A percentile compares a stretch with the other conserved stretches of the same genome.
These are phyloP conservation scores for Trinectes maculatus DNA, from an alignment of 2,113 vertebrate species.

Conservation along the genomic window DNA sequence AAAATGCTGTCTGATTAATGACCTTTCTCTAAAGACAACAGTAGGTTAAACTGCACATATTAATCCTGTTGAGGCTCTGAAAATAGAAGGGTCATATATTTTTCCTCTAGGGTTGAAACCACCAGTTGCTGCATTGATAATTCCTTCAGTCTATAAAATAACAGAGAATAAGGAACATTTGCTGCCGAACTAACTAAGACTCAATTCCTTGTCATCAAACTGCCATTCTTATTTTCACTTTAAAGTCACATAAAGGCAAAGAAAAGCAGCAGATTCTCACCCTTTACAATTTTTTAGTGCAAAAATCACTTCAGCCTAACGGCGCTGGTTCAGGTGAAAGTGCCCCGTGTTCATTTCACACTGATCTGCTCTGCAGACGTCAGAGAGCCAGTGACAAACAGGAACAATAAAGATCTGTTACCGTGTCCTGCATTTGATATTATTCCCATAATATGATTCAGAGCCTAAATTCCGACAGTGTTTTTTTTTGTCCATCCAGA, in stretches of 20 bases:
- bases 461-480: not conserved
- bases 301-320: constrained; percentile 4
- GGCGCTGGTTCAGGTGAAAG: not conserved
- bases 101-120: not conserved
- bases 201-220: not conserved
- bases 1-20: not conserved
- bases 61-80: not conserved
- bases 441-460: not conserved
- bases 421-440: not conserved
- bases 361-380: not conserved
- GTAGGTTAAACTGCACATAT: not conserved
- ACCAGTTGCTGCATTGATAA: not conserved
- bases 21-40: constrained; percentile 1
- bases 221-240: not conserved
- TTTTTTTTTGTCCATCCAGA: constrained; percentile 57
- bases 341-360: not conserved
- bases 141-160: not conserved
- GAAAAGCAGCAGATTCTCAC: not conserved
- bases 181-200: not conserved
- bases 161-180: no score
- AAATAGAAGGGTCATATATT: not conserved
- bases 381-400: not conserved
- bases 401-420: not conserved
- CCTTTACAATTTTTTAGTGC: not conserved
- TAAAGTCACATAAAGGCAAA: not conserved